phyloP scores from a whole-genome alignment of 2,797 vertebrate genomes.

The Lutjanus argentimaculatus region DNA sequence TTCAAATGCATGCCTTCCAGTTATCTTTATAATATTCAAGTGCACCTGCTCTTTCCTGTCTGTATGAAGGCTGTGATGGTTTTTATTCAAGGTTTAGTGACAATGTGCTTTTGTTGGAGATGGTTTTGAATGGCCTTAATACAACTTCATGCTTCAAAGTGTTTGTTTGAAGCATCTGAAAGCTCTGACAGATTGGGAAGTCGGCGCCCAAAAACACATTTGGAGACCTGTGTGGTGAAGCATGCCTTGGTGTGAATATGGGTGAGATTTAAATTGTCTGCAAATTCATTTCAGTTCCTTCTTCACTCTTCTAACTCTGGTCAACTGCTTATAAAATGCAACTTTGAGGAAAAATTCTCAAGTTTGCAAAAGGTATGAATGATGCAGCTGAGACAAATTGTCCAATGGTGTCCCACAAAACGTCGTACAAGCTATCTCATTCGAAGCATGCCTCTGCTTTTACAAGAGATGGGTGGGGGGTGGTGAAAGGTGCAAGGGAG shows the following conservation, averaged over 20 bases:
- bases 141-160: not conserved
- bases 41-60: constrained; percentile 32
- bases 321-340: constrained; percentile 5
- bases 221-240: not conserved
- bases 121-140: constrained; percentile 22
- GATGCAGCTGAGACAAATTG: constrained; percentile 9
- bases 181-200: not conserved
- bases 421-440: constrained; percentile 12
- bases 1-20: not conserved
- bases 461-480: constrained; percentile 35
- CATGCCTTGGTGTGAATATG: not conserved
- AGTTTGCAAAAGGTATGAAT: not conserved
- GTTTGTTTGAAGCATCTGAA: not conserved
- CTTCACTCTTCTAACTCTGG: not conserved
- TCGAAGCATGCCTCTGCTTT: constrained; percentile 44
- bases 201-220: not conserved
- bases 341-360: not conserved
- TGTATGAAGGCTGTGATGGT: not conserved
- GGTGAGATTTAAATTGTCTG: constrained; percentile 3
- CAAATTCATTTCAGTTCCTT: not conserved
- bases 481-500: constrained; percentile 82
- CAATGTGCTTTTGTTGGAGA: constrained; percentile 15
- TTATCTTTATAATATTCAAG: not conserved
- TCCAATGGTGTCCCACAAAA: constrained; percentile 23
- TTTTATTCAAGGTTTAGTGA: constrained; percentile 26